Evolutionary conservation across 1,140 invertebrate species (phyloP).

Genomic region (Drosophila simulans): DNA sequence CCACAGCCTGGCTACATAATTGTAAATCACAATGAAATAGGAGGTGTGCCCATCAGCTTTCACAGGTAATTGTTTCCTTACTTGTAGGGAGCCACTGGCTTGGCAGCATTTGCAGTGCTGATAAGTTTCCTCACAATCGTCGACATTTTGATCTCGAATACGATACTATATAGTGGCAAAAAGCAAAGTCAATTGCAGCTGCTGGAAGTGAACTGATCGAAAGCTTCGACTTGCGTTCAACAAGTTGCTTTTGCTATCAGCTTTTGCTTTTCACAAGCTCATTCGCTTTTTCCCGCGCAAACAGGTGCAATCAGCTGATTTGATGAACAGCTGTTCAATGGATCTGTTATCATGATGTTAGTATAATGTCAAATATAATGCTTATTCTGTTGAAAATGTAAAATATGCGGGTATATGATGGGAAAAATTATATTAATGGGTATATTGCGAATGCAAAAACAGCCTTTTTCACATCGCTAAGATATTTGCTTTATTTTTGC

Average conservation of each 20-base stretch:
- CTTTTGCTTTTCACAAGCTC: conserved; percentile 18
- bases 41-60: background rate
- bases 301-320: conserved; percentile 21
- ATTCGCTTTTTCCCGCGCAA: conserved; percentile 15
- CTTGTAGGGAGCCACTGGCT: conserved; percentile 90
- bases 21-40: background rate
- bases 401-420: no score
- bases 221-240: conserved; percentile 25
- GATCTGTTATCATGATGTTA: conserved; percentile 10
- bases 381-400: background rate
- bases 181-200: conserved; percentile 4
- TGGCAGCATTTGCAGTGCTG: conserved; percentile 86
- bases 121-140: conserved; percentile 84
- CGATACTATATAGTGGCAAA: background rate
- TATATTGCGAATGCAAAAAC: background rate
- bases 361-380: background rate
- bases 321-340: background rate
- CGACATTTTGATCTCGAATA: conserved; percentile 58
- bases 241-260: conserved; percentile 30
- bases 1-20: conserved; percentile 90
- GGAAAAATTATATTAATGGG: background rate
- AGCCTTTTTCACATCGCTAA: no score
- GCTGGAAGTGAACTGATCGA: conserved; percentile 29
- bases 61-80: conserved; percentile 67
- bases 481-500: no score